Conservation (phyloP, 2,888 invertebrate species). For the Mimumesa dahlbomi region DNA sequence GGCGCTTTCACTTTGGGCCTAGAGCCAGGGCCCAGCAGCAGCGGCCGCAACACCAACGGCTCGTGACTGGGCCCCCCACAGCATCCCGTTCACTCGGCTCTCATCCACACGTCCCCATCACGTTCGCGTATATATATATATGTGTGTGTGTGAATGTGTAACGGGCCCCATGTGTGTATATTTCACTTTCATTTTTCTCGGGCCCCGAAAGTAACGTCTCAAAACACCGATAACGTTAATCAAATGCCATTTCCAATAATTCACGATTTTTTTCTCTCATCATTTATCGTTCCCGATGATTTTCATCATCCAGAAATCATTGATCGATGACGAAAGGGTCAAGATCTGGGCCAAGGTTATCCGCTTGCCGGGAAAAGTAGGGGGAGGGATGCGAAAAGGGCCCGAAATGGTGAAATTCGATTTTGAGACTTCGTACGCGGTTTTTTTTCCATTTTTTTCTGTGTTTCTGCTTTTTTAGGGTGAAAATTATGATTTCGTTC, state of each 20-base stretch:
- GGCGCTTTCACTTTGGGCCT: conserved; percentile 78
- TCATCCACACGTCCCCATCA: conserved; percentile 16
- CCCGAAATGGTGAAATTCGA: background rate
- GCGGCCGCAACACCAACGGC: conserved; percentile 51
- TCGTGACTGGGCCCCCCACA: conserved; percentile 66
- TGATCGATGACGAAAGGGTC: conserved; percentile 53
- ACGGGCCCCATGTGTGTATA: background rate
- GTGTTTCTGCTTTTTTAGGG: background rate
- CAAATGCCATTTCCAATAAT: no score
- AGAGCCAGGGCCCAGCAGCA: conserved; percentile 59
- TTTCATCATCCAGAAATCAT: no score
- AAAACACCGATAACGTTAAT: conserved; percentile 2
- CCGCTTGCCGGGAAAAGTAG: conserved; percentile 11
- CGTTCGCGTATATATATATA: background rate
- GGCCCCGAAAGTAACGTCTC: conserved; percentile 31
- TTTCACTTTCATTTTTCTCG: conserved; percentile 69
- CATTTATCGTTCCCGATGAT: no score
- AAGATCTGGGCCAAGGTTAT: conserved; percentile 68
- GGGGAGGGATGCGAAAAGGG: conserved; percentile 18
- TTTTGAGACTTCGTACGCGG: background rate
- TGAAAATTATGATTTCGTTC: background rate
- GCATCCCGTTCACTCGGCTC: conserved; percentile 77
- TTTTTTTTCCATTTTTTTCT: background rate
- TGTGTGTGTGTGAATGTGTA: background rate
- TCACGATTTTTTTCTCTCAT: no score